A percentile compares a stretch with the other conserved stretches of the same genome.
These are phyloP conservation scores for Myripristis jacobus DNA, from an alignment of 2,797 vertebrate genomes.

Conservation along the genomic window DNA sequence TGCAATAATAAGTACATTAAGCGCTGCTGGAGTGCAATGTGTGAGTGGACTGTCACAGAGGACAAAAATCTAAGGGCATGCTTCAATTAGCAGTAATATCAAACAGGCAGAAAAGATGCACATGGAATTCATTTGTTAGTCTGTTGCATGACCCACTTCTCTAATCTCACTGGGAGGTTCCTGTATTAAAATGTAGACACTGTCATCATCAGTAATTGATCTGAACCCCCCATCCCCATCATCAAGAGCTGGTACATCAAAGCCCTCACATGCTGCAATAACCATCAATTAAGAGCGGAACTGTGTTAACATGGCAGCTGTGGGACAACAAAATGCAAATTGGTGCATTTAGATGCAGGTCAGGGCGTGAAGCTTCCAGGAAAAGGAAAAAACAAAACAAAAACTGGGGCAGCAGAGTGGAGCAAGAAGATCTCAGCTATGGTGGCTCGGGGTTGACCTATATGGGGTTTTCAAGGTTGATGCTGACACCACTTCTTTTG, in stretches of 20 bases:
- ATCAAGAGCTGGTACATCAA: conserved; percentile 58
- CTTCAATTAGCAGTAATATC: no score
- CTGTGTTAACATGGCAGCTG: conserved; percentile 20
- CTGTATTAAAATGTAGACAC: conserved; percentile 35
- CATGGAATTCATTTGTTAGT: no score
- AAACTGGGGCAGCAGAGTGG: conserved; percentile 61
- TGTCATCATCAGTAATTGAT: conserved; percentile 52
- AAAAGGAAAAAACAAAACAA: no score
- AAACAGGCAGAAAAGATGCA: no score
- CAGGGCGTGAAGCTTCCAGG: conserved; percentile 55
- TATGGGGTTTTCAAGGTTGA: no score
- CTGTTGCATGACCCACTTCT: conserved; percentile 54
- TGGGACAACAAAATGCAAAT: conserved; percentile 60
- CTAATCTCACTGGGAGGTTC: conserved; percentile 27
- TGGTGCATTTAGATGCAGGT: conserved; percentile 69
- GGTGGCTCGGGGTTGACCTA: neutral
- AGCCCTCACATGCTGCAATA: conserved; percentile 44
- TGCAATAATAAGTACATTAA: no score
- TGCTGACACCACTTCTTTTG: no score
- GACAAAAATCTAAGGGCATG: no score
- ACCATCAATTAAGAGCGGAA: conserved; percentile 54
- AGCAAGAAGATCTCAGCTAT: conserved; percentile 1
- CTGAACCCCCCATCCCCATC: conserved; percentile 27
- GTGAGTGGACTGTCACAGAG: no score
- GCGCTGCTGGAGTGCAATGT: no score